Evolutionary conservation across 2,113 vertebrate genomes (phyloP).

Genomic region (Strigops habroptila): DNA sequence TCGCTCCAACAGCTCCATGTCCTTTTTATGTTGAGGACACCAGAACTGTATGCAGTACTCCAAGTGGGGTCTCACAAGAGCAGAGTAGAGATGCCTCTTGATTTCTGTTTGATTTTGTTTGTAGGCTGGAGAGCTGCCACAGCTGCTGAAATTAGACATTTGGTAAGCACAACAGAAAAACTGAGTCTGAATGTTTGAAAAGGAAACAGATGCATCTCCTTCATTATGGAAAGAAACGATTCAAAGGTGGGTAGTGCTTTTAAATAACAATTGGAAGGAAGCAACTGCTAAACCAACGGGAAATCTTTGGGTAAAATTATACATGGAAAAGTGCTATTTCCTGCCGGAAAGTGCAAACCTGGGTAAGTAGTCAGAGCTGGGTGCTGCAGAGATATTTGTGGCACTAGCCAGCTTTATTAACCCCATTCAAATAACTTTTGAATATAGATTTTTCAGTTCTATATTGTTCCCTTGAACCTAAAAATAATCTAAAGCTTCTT

Average conservation of each 20-base stretch:
- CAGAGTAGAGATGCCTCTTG: accelerated
- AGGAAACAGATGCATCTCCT: background rate
- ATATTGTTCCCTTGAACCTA: background rate
- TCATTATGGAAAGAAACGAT: background rate
- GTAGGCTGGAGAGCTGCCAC: background rate
- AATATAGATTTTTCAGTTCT: background rate
- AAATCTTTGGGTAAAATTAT: background rate
- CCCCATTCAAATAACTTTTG: background rate
- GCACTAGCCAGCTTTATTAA: background rate
- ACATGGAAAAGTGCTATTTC: background rate
- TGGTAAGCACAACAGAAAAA: background rate
- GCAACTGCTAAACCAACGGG: background rate
- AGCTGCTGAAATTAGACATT: background rate
- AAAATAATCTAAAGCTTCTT: background rate
- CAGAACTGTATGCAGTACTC: no score
- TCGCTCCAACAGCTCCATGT: no score
- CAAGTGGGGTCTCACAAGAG: no score
- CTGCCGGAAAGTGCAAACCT: background rate
- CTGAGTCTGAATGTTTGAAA: background rate
- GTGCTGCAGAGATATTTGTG: background rate
- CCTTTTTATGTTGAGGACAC: no score
- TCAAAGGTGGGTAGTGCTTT: background rate
- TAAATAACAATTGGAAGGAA: background rate
- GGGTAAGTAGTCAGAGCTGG: background rate
- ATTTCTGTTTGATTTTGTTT: background rate